Base-by-base conservation (phyloP, 2,797 vertebrate species). In the Ctenochaetus hawaiiensis region DNA sequence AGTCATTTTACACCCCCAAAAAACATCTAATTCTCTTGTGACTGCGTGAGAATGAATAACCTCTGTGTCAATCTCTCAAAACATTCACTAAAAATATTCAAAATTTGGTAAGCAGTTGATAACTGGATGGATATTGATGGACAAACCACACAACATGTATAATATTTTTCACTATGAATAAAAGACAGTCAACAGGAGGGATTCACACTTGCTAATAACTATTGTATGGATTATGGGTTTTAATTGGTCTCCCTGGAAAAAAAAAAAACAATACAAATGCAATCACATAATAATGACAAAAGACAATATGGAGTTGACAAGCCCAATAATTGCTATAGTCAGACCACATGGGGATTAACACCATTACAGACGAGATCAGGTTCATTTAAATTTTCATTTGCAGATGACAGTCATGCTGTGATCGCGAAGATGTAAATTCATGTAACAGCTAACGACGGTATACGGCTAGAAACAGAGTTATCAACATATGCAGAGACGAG, bases 1-100 rank as follows among this genome's bases (percentile, higher is more conserved):
- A 86, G 61, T 78, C 20, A 39, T 51, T 70, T 77, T 57, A 81
- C 79, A 85, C 7, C 65, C 62, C 51, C 52, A 86, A 76, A 74
- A 82, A 72, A 57, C 75, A 53, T 66, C 3, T 12, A 49, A 75
- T 39, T 81, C 37, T 75, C 48, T 47, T 48, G 23, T 60, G 54
- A 49, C 43, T 65, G 41, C 69, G 43, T 4, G 37, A 4, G 45
- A 45, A 13, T 43, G 18, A 68, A 45, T 60, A 64, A 4, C 11
- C 58, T 78, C 62, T 78, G 39, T 67, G 22, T 48, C 74, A 58
- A 53, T 66, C 26, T 17, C 34, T 5, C 7, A 57, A 37, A 2
- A 44, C 17, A 51, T 26, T 52, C 10, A 67, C 18, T 53, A 52
- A 66, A 14, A 62, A 53, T 57, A 77, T 20, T 53, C 4, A 45